phyloP scores from a whole-genome alignment of 1,140 invertebrate species.

The Ips nitidus region DNA sequence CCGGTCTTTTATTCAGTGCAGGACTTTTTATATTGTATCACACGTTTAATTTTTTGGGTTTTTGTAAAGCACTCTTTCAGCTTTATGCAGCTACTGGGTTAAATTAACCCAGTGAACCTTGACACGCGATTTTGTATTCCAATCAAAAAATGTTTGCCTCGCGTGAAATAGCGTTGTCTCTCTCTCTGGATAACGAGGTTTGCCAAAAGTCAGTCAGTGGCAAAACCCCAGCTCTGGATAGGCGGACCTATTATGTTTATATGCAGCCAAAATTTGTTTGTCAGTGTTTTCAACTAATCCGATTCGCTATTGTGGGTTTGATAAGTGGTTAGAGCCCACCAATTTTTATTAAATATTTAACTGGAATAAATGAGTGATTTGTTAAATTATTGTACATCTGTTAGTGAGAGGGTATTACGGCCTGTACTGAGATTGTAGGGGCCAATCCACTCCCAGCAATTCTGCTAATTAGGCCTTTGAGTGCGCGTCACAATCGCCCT shows the following conservation, averaged over 20 bases:
- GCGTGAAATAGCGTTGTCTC: slow-evolving; percentile 29
- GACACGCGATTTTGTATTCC: slow-evolving; percentile 30
- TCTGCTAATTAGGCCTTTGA: slow-evolving; percentile 51
- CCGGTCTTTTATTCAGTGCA: too few species aligned
- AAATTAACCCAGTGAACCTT: slow-evolving; percentile 32
- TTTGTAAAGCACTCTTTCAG: too few species aligned
- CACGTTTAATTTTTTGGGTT: too few species aligned
- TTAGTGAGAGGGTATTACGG: background rate
- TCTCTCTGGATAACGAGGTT: slow-evolving; percentile 32
- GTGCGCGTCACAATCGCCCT: slow-evolving; percentile 50
- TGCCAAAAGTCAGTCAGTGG: slow-evolving; percentile 32
- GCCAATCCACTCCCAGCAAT: slow-evolving; percentile 27
- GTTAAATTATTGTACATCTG: background rate
- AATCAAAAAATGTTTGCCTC: slow-evolving; percentile 33
- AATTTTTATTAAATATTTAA: too few species aligned
- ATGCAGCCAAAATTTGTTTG: slow-evolving; percentile 1
- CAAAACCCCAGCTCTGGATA: slow-evolving; percentile 4
- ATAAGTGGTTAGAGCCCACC: background rate
- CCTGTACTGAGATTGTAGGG: slow-evolving; percentile 5
- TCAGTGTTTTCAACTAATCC: background rate
- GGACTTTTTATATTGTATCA: too few species aligned
- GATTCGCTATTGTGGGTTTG: background rate
- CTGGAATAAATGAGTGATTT: background rate
- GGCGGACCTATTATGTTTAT: slow-evolving; percentile 19
- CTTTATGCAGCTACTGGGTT: background rate